These are phyloP conservation scores for Kradibia gibbosae DNA, from an alignment of 1,140 invertebrate genomes.

Conservation along the genomic window DNA sequence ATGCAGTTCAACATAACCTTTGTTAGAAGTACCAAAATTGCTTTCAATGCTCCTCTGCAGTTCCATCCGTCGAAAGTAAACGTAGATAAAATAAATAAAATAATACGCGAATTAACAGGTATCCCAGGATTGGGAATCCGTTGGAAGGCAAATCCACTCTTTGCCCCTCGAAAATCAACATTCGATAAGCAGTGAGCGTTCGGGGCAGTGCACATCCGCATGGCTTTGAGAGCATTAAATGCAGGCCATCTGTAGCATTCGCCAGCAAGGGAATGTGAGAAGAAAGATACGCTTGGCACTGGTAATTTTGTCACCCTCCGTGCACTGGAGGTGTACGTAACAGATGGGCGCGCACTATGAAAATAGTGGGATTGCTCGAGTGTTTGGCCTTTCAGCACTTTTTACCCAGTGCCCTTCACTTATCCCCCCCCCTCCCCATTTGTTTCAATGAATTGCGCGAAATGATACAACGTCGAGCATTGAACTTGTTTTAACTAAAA, in stretches of 20 bases:
- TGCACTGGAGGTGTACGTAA: background rate
- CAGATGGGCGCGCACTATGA: background rate
- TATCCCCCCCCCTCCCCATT: background rate
- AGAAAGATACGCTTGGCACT: background rate
- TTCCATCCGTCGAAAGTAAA: background rate
- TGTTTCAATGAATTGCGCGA: too few relatives aligned
- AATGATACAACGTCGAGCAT: too few relatives aligned
- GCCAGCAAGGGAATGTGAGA: background rate
- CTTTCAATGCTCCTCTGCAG: too few relatives aligned
- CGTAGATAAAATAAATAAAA: background rate
- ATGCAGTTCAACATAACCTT: too few relatives aligned
- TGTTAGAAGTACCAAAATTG: too few relatives aligned
- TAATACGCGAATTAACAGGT: background rate
- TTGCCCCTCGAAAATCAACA: conserved; percentile 28
- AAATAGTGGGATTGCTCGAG: background rate
- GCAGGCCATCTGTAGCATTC: conserved; percentile 38
- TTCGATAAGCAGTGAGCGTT: background rate
- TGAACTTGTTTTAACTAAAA: too few relatives aligned
- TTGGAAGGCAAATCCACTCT: background rate
- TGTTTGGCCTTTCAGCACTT: background rate
- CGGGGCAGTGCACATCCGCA: background rate
- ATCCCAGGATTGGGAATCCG: background rate
- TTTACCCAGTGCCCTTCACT: background rate
- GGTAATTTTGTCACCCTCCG: conserved; percentile 16
- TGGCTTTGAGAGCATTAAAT: background rate